Evolutionary conservation across 1,140 invertebrate genomes (phyloP), one percentile per base, ranked within the genome.

Genomic region (Laupala kohalensis): DNA sequence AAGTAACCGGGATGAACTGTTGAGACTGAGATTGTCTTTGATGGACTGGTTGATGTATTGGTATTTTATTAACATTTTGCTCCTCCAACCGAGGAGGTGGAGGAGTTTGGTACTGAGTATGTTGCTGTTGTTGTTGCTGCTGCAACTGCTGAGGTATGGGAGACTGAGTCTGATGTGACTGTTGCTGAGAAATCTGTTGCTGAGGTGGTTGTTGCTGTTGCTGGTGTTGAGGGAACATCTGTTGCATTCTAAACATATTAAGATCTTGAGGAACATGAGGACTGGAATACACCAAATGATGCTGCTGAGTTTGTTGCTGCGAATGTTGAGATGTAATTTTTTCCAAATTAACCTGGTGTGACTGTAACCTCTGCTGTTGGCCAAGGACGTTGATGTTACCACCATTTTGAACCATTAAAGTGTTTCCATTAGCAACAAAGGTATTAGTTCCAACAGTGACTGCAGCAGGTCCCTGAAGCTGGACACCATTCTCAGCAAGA

Each of bases 201-300:
- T 74, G 77, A 73, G 80, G 81, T 64, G 79, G 80, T 1, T 80
- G 80, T 79, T 82, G 75, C 77, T 70, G 73, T 3, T 64, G 69
- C 30, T 37, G 37, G 9, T 53, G 37, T 53, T 53, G 37, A 4
- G 37, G 9, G 19, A 13, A 53, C 37, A 53, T 13, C 19, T 68
- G 67, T 23, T 68, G 67, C 28, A 68, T 37, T 30, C 67, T 27
- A 23, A 68, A 23, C 67, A 68, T 37, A 27, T 37, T 27, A 19
- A 68, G 15, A 12, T 68, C 67, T 29, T 68, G 67, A 68, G 67
- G 19, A 13, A 9, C 29, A 24, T 27, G 67, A 25, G 15, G 15
- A 23, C 67, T 27, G 19, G 67, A 68, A 29, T 68, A 68, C 27
- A 68, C 29, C 27, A 68, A n/a, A 19, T 68, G 67, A 15, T 67